Conservation (phyloP, 2,113 vertebrate species). For the Ophiodon elongatus region DNA sequence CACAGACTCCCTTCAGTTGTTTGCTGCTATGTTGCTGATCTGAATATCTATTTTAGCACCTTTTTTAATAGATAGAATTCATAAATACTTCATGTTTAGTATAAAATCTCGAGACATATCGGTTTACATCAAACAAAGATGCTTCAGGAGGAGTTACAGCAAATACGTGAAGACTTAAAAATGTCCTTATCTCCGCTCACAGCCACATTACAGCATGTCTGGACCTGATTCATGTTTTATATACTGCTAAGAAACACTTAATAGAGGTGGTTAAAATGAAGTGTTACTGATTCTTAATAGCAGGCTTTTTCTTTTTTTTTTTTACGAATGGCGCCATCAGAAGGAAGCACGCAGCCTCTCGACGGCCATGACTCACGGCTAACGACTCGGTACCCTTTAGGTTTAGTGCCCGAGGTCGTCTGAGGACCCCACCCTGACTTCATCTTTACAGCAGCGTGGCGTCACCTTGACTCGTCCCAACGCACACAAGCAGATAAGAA, state of each 20-base stretch:
- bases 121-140: not conserved
- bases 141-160: not conserved
- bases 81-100: not conserved
- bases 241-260: not conserved
- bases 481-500: constrained; percentile 54
- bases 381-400: constrained; percentile 25
- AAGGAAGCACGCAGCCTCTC: not conserved
- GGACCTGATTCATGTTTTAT: not conserved
- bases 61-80: not conserved
- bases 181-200: not conserved
- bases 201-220: not conserved
- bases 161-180: not conserved
- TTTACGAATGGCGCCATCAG: not conserved
- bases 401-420: constrained; percentile 39
- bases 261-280: not conserved
- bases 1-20: not conserved
- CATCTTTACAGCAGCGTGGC: constrained; percentile 60
- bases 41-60: not conserved
- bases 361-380: constrained; percentile 34
- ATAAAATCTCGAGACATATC: not conserved
- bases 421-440: constrained; percentile 20
- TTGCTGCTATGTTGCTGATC: not conserved
- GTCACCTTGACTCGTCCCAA: constrained; percentile 66
- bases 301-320: not conserved
- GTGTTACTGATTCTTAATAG: not conserved